A percentile compares a stretch with the other conserved stretches of the same genome.
phyloP scores from a whole-genome alignment of 2,888 invertebrate species.

The Tanytarsus gracilentus region DNA sequence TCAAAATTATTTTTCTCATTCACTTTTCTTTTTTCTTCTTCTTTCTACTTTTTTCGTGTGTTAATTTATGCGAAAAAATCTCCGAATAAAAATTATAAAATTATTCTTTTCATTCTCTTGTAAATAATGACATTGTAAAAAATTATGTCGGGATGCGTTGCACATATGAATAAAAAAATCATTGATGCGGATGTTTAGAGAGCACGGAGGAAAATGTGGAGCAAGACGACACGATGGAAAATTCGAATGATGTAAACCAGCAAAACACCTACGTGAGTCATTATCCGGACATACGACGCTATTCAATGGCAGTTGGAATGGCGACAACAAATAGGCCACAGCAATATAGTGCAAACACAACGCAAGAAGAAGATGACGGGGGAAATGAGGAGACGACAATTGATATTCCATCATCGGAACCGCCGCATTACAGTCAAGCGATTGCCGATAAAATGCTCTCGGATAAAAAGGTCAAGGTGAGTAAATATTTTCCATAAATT shows the following conservation, averaged over 20 bases:
- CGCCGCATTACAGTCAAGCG: conserved; percentile 6
- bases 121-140: no score
- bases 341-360: not conserved
- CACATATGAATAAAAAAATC: no score
- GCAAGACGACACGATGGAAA: conserved; percentile 30
- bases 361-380: not conserved
- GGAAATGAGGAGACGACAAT: conserved; percentile 26
- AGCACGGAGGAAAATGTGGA: conserved; percentile 30
- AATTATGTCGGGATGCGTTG: no score
- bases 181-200: no score
- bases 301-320: conserved; percentile 21
- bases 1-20: no score
- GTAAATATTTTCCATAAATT: conserved; percentile 2
- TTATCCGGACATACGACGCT: conserved; percentile 20
- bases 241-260: conserved; percentile 17
- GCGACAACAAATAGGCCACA: conserved; percentile 16
- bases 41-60: no score
- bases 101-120: no score
- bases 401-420: conserved; percentile 26
- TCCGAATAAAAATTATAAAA: no score
- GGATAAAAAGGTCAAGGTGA: conserved; percentile 42
- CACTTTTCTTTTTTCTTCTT: no score
- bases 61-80: no score
- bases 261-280: conserved; percentile 20
- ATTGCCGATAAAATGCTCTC: conserved; percentile 32